Evolutionary conservation across 2,888 invertebrate genomes (phyloP), one percentile per base, ranked within the genome.

Genomic region (Cenopis cana): DNA sequence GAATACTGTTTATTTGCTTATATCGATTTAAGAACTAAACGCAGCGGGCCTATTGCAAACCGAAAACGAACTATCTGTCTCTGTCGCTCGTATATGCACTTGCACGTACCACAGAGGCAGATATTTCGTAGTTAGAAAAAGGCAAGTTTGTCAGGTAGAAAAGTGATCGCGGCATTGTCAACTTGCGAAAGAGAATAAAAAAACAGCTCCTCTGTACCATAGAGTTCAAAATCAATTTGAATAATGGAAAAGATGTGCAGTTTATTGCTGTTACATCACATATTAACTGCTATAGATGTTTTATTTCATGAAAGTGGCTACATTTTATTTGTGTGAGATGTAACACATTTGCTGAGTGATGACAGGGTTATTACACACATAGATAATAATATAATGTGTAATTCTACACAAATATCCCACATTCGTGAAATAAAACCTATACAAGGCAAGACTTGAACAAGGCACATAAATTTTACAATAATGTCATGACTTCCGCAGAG

Each of bases 1-100:
- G 60, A 68, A 68, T 68, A 68, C 68, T 68, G 60, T 68, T 60
- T 68, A 41, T 68, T 68, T 68, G 52, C 68, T 68, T 68, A 60
- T 41, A 50, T 59, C 38, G 24, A 24, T 24, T 38, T 59, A 52
- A 18, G 38, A 60, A 20, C 38, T 54, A 29, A 55, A 55, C 29
- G 52, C 36, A 24, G 4, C 24, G 24, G 24, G 4, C 24, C 24
- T n/a, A n/a, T n/a, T n/a, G 24, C 24, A 4, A 24, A 24, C 24
- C 24, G 24, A 24, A 4, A 24, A 24, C 24, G 24, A 24, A 24
- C 2, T 24, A 24, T 3, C 24, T 4, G 2, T 24, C 24, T 24
- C 24, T 24, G 24, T 4, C 24, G 24, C 24, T 24, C 24, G 4
- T 3, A 24, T 24, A 24, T n/a, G n/a, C n/a, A n/a, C n/a, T n/a